A percentile compares a stretch with the other conserved stretches of the same genome.
Conservation (phyloP, 92 coral and sea anemone genomes). For the Epizoanthus illoricatus region DNA sequence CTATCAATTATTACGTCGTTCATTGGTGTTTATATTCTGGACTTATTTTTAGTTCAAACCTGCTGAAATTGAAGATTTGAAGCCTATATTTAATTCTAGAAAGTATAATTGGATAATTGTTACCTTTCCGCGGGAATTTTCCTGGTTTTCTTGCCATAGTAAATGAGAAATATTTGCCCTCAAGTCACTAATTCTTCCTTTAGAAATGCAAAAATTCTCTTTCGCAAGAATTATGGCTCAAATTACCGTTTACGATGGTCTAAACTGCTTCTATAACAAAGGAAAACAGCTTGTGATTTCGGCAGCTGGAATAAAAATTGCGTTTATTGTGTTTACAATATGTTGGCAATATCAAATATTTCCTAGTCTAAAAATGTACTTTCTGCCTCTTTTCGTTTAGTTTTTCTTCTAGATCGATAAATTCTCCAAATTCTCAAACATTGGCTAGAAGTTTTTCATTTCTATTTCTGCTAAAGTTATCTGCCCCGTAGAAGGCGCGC, state of each 20-base stretch:
- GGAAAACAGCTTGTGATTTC: slow-evolving; percentile 12
- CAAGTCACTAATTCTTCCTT: background rate
- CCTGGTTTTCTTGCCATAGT: background rate
- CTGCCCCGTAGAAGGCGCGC: too few species aligned
- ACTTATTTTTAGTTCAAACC: background rate
- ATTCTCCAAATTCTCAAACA: too few species aligned
- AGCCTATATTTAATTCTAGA: background rate
- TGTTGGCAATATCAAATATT: too few species aligned
- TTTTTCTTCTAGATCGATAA: too few species aligned
- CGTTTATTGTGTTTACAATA: too few species aligned
- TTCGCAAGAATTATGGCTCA: background rate
- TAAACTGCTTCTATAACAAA: slow-evolving; percentile 21
- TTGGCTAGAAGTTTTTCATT: too few species aligned
- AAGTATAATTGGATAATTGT: background rate
- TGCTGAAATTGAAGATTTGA: background rate
- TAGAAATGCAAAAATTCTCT: slow-evolving; percentile 5
- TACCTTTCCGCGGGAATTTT: background rate
- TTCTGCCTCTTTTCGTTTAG: too few species aligned
- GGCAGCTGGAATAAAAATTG: background rate
- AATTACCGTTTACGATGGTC: slow-evolving; percentile 3
- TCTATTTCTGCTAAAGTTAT: too few species aligned
- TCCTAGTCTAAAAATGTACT: too few species aligned
- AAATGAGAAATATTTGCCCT: background rate
- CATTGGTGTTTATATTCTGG: slow-evolving; percentile 8
- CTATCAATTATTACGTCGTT: background rate